Base-by-base conservation (phyloP, 2,888 invertebrate genomes). In the Cyclophora punctaria region DNA sequence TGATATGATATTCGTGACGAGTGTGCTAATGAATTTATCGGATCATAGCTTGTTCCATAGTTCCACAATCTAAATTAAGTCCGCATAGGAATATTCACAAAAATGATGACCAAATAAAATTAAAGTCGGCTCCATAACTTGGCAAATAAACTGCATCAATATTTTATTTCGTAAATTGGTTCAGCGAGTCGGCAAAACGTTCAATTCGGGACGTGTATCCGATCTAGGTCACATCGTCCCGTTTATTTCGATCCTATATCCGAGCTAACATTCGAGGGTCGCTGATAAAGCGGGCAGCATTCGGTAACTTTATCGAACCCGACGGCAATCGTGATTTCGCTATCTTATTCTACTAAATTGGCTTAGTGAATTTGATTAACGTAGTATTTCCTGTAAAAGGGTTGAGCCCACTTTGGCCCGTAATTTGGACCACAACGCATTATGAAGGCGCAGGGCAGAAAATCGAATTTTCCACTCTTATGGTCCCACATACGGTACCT, bases 401-500 rank as follows among this genome's bases (percentile, higher is more conserved):
- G 84, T 83, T 83, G 75, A 75, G 66, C 44, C 44, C 44, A 34
- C 44, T 33, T 37, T 5, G 37, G 37, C 5, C 66, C 63, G 47
- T 71, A 77, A 77, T 70, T 69, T 73, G 73, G 76, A 69, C 77
- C 74, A 68, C 71, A 66, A 53, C 71, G 68, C 74, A 74, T 81
- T 80, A 78, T 64, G 68, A 69, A 80, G 73, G 79, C 80, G 80
- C 67, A 71, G 76, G 73, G 74, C 75, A 80, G 80, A 86, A 84
- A 86, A 86, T 86, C 80, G 78, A 83, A 86, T 86, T 86, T 85
- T 82, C 84, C 79, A 79, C 76, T 73, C 67, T 66, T 75, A 69
- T 78, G 78, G 72, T 56, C 57, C 59, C 68, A 63, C 67, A 66
- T 67, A 66, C 58, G 53, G 44, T 44, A 34, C 73, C 72, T 76